A percentile compares a stretch with the other conserved stretches of the same genome.
Conservation (phyloP, 1,140 invertebrate genomes). For the Pogonomyrmex californicus region DNA sequence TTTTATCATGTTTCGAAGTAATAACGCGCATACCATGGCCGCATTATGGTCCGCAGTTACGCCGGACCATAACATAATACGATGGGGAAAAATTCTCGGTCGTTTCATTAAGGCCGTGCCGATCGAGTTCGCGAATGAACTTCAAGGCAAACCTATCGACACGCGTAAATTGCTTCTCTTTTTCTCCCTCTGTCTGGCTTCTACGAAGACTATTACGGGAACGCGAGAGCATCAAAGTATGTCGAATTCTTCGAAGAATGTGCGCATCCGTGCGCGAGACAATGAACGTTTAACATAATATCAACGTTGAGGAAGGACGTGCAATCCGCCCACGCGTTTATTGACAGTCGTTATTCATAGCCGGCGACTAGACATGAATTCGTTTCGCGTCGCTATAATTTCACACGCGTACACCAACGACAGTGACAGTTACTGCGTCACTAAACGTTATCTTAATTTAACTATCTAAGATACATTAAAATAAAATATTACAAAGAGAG, state of each 20-base stretch:
- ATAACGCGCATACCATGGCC: conserved; percentile 12
- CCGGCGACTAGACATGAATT: conserved; percentile 44
- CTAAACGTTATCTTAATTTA: background rate
- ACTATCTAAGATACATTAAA: background rate
- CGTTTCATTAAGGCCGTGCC: conserved; percentile 59
- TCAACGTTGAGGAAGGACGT: conserved; percentile 44
- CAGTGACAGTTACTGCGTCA: background rate
- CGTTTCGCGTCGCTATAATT: conserved; percentile 13
- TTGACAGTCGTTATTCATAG: conserved; percentile 38
- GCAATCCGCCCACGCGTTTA: conserved; percentile 17
- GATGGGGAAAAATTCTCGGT: conserved; percentile 16
- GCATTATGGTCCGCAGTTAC: conserved; percentile 20
- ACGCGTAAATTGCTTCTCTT: conserved; percentile 50
- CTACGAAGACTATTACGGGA: conserved; percentile 59
- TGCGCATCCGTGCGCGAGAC: conserved; percentile 33
- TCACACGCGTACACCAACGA: background rate
- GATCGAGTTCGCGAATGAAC: conserved; percentile 30
- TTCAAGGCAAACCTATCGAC: conserved; percentile 54
- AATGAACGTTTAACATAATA: conserved; percentile 50
- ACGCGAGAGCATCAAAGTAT: conserved; percentile 15
- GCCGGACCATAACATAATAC: conserved; percentile 1
- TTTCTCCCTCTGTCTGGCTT: conserved; percentile 4
- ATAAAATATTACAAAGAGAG: background rate
- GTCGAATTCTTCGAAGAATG: conserved; percentile 43
- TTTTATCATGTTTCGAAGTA: conserved; percentile 44